Conservation (phyloP, 1,140 invertebrate species). For the Rhyzopertha dominica region DNA sequence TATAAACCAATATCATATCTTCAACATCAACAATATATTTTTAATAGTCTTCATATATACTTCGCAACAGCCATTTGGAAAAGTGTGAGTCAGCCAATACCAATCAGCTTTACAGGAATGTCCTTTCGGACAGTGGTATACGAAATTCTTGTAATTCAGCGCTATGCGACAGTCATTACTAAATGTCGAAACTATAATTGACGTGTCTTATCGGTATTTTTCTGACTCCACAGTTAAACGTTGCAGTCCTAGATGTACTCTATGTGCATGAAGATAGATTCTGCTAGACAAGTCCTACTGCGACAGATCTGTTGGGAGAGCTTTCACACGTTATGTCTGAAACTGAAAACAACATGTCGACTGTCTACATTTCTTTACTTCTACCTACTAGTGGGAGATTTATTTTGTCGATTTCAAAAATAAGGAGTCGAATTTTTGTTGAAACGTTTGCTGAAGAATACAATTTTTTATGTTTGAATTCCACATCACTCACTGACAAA, state of each 20-base stretch:
- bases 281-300: slow-evolving; percentile 33
- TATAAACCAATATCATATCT: slow-evolving; percentile 30
- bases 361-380: too few relatives aligned
- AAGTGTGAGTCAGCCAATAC: slow-evolving; percentile 38
- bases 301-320: slow-evolving; percentile 12
- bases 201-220: slow-evolving; percentile 32
- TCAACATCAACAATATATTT: slow-evolving; percentile 40
- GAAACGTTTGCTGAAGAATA: too few relatives aligned
- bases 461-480: too few relatives aligned
- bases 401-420: too few relatives aligned
- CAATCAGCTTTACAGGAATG: slow-evolving; percentile 13
- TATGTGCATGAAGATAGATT: slow-evolving; percentile 43
- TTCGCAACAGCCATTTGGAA: slow-evolving; percentile 41
- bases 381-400: too few relatives aligned
- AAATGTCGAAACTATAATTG: slow-evolving; percentile 31
- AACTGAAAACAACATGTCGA: too few relatives aligned
- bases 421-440: too few relatives aligned
- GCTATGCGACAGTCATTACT: background rate
- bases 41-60: slow-evolving; percentile 37
- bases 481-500: too few relatives aligned
- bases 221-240: slow-evolving; percentile 34
- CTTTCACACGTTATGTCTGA: too few relatives aligned
- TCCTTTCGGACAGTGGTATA: slow-evolving; percentile 8
- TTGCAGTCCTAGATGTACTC: slow-evolving; percentile 43
- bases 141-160: slow-evolving; percentile 13